Base-by-base conservation (phyloP, 2,113 vertebrate genomes). In the Hyaena hyaena region DNA sequence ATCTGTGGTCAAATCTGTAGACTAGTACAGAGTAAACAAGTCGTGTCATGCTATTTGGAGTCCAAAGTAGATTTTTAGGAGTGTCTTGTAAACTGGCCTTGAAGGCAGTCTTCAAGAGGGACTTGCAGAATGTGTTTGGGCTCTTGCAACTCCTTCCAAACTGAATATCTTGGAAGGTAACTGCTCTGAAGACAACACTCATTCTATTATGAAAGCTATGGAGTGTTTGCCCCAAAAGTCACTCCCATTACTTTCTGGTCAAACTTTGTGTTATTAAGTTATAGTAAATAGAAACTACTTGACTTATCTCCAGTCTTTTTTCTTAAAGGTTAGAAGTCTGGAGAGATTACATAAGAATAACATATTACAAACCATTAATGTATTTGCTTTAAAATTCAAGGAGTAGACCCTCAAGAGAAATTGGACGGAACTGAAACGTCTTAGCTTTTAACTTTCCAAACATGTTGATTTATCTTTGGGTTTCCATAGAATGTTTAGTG, bases 361-460 rank as follows among this genome's bases (percentile, higher is more conserved):
- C 33, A 58, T 58, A 28, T 94, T 95, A 69, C 93, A 88, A 96
- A 94, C 94, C 69, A 77, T 39, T 33, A 50, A 55, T 3, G 8
- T 93, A 87, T 95, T 98, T 98, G 88, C 90, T 97, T 96, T 88
- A 53, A 69, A 58, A 90, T 73, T 90, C 61, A 85, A 90, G 94
- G 33, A 96, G 73, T 43, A 90, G 87, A 68, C 65, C 31, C 87
- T 92, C 28, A 65, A 58, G 48, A 77, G 65, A 90, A 82, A 74
- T 43, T 11, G 35, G 92, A 50, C 1, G 0, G 69, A 96, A 81
- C 50, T 71, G 55, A 79, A 76, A 65, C 79, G 33, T 86, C 48
- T 33, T 33, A 77, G 95, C 76, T 93, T 66, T 68, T 80, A 90
- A 95, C 79, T 50, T 73, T 61, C 17, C 39, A 11, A 84, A 83